Conservation (phyloP, 2,113 vertebrate genomes). For the Hippocampus guttulatus region DNA sequence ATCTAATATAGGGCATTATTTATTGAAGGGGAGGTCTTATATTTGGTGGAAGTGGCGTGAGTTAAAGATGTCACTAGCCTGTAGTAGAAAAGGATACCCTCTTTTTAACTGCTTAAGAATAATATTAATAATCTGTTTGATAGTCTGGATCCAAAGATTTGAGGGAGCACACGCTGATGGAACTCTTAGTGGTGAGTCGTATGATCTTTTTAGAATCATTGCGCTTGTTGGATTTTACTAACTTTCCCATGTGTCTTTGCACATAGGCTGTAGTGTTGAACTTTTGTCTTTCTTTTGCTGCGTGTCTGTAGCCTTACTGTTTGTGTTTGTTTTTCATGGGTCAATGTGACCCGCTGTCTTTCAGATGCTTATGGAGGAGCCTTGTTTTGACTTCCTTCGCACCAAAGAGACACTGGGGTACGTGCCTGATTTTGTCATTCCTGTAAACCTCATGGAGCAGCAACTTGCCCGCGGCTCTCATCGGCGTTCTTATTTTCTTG, state of each 20-base stretch:
- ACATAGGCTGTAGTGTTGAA: too few relatives aligned
- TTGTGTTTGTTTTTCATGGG: slow-evolving; percentile 28
- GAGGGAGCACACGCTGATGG: slow-evolving; percentile 89
- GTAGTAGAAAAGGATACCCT: background rate
- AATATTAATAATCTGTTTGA: background rate
- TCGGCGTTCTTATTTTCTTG: background rate
- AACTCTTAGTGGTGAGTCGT: slow-evolving; percentile 88
- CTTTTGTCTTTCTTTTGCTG: too few relatives aligned
- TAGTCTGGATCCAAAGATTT: slow-evolving; percentile 87
- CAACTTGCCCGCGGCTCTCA: background rate
- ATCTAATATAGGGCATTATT: too few relatives aligned
- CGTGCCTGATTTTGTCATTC: slow-evolving; percentile 43
- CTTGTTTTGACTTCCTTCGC: slow-evolving; percentile 94
- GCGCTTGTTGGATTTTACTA: background rate
- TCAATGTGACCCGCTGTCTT: background rate
- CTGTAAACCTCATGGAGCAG: background rate
- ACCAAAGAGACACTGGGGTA: slow-evolving; percentile 97
- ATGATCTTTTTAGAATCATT: background rate
- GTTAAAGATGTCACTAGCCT: too few relatives aligned
- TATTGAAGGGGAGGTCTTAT: too few relatives aligned
- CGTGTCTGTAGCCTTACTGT: too few relatives aligned
- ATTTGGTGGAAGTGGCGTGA: too few relatives aligned
- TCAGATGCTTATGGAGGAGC: slow-evolving; percentile 99
- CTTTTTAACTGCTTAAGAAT: background rate
- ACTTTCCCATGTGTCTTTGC: too few relatives aligned